Evolutionary conservation across 2,797 vertebrate genomes (phyloP).

Genomic region (Cirrhinus molitorella): DNA sequence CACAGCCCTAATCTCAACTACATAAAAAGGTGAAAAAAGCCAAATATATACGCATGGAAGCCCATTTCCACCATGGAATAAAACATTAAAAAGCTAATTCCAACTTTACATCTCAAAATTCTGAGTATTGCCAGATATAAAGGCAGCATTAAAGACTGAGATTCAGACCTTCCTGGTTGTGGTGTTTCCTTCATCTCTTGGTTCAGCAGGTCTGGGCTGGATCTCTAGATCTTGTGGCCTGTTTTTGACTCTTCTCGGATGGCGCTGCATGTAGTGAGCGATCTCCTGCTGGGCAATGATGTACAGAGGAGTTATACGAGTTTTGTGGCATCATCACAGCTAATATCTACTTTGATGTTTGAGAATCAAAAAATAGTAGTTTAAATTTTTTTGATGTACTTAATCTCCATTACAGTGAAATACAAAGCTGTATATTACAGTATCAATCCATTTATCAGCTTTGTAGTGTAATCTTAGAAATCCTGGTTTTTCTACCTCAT

Average conservation of each 20-base stretch:
- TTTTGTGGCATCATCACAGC: too few relatives aligned
- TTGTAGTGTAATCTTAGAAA: background rate
- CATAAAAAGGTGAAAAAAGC: too few relatives aligned
- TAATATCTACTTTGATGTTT: background rate
- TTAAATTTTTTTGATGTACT: background rate
- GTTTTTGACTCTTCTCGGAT: constrained; percentile 77
- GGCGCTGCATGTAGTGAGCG: constrained; percentile 82
- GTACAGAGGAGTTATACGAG: background rate
- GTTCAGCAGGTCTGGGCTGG: constrained; percentile 69
- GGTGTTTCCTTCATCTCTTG: constrained; percentile 56
- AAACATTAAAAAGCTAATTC: background rate
- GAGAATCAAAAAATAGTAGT: background rate
- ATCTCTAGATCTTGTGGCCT: constrained; percentile 73
- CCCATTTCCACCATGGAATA: too few relatives aligned
- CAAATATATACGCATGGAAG: too few relatives aligned
- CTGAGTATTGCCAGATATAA: background rate
- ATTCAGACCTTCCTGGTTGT: constrained; percentile 50
- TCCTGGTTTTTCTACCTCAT: constrained; percentile 73
- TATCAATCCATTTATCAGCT: background rate
- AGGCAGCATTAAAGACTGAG: background rate
- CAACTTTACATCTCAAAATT: background rate
- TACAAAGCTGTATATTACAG: background rate
- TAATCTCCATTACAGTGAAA: background rate
- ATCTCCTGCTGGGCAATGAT: constrained; percentile 76
- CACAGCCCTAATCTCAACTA: too few relatives aligned